Conservation (phyloP, 2,797 vertebrate genomes). For the Morelia viridis region DNA sequence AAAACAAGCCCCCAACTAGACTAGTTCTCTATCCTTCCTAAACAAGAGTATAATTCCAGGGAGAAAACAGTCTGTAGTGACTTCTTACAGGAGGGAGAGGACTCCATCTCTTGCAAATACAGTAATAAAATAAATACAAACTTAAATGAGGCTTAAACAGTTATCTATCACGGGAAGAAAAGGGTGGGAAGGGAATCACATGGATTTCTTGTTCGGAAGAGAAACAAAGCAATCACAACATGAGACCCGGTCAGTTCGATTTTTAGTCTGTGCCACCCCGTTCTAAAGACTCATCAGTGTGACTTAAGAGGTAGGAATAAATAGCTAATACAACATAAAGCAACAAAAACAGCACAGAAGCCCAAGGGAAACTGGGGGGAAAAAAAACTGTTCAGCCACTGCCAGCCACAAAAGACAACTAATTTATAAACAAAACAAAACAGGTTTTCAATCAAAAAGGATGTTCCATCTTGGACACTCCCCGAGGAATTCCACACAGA, state of each 20-base stretch:
- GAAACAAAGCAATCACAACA: slow-evolving; percentile 34
- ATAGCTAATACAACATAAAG: not conserved
- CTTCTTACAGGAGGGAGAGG: slow-evolving; percentile 38
- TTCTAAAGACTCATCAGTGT: not conserved
- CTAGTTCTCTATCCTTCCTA: slow-evolving; percentile 58
- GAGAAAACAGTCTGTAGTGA: slow-evolving; percentile 58
- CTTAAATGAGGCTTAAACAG: slow-evolving; percentile 32
- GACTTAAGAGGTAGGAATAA: not conserved
- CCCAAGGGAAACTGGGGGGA: not conserved
- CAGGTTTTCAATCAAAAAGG: not conserved
- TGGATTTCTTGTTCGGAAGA: slow-evolving; percentile 36
- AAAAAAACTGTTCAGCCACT: not conserved
- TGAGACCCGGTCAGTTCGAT: slow-evolving; percentile 25
- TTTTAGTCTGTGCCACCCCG: not conserved
- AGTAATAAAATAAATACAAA: slow-evolving; percentile 39
- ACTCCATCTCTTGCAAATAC: slow-evolving; percentile 39
- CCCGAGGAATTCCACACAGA: not conserved
- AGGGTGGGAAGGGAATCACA: not conserved
- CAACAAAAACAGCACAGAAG: not conserved
- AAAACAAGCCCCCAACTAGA: slow-evolving; percentile 50
- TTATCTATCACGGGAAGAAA: slow-evolving; percentile 31
- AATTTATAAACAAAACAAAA: not conserved
- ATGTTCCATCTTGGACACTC: not conserved
- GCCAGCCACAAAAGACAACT: not conserved
- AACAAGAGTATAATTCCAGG: slow-evolving; percentile 45